phyloP scores from a whole-genome alignment of 2,797 vertebrate genomes.

The Lepidocolaptes lacrymiger region DNA sequence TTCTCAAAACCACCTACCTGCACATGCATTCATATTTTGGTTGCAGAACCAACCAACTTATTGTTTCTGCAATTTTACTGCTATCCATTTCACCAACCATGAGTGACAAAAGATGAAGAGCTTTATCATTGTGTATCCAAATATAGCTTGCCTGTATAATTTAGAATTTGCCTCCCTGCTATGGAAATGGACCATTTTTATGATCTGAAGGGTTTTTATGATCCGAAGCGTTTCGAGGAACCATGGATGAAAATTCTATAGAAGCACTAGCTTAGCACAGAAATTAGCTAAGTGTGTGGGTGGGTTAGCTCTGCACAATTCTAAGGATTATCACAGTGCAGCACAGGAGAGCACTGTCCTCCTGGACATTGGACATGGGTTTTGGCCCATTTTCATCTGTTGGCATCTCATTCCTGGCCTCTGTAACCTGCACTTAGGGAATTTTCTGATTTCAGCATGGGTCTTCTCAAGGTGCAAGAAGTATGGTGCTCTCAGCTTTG shows the following conservation, averaged over 20 bases:
- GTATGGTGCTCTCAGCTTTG: background rate
- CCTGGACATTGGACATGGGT: too few species aligned
- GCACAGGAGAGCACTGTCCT: background rate
- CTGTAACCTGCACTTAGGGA: background rate
- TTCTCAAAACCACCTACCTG: background rate
- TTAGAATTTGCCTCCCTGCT: background rate
- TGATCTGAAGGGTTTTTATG: background rate
- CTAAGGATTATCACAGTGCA: accelerated
- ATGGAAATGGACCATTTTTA: background rate
- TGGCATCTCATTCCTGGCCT: background rate
- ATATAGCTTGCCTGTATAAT: background rate
- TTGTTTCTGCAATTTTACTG: background rate
- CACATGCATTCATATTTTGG: background rate
- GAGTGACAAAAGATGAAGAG: background rate
- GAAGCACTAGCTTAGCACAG: background rate
- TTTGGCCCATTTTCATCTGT: background rate
- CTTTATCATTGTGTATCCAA: background rate
- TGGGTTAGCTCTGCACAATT: accelerated
- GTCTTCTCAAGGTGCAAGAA: background rate
- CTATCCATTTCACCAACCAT: background rate
- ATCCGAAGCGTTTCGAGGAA: background rate
- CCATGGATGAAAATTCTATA: background rate
- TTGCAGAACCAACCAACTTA: background rate
- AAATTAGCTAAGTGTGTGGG: background rate
- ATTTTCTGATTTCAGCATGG: background rate